Percentiles rank a stretch among this genome's conserved stretches.
These are phyloP conservation scores for Drosophila anceps DNA, from an alignment of 2,888 invertebrate species.

Conservation along the genomic window DNA sequence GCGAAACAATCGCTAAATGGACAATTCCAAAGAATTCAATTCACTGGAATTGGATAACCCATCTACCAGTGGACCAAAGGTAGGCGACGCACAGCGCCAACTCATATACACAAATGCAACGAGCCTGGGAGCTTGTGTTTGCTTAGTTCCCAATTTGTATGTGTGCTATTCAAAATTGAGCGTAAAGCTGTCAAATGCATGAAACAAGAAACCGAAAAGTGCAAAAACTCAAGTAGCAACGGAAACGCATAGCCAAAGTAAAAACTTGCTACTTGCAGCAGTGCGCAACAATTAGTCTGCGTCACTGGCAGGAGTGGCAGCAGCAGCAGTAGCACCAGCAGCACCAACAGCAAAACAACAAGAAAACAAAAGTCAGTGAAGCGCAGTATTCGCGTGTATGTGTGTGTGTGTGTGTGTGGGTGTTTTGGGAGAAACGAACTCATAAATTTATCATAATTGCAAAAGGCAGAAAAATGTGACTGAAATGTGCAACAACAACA, in stretches of 20 bases:
- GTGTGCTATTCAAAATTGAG: slow-evolving; percentile 36
- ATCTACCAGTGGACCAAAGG: slow-evolving; percentile 1
- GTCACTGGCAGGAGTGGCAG: slow-evolving; percentile 67
- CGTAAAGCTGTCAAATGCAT: slow-evolving; percentile 61
- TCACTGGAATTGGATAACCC: background rate
- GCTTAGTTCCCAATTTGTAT: slow-evolving; percentile 30
- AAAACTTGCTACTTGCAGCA: slow-evolving; percentile 43
- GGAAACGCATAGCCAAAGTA: slow-evolving; percentile 31
- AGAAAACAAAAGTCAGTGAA: slow-evolving; percentile 49
- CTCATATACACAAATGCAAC: background rate
- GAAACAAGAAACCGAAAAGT: slow-evolving; percentile 25
- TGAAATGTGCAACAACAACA: slow-evolving; percentile 60
- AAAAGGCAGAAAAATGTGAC: slow-evolving; percentile 74
- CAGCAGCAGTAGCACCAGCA: slow-evolving; percentile 15
- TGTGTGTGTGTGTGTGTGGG: slow-evolving; percentile 24
- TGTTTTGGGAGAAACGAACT: slow-evolving; percentile 78
- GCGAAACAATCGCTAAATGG: slow-evolving; percentile 11
- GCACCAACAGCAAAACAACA: slow-evolving; percentile 12
- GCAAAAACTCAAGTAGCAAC: slow-evolving; percentile 31
- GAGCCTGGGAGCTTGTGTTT: slow-evolving; percentile 19
- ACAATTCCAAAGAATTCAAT: slow-evolving; percentile 5
- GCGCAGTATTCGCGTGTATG: slow-evolving; percentile 34
- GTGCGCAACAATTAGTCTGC: slow-evolving; percentile 62
- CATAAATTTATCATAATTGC: slow-evolving; percentile 82
- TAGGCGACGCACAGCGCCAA: too few species aligned